Evolutionary conservation across 2,113 vertebrate genomes (phyloP), one percentile per base, ranked within the genome.

Genomic region (human): DNA sequence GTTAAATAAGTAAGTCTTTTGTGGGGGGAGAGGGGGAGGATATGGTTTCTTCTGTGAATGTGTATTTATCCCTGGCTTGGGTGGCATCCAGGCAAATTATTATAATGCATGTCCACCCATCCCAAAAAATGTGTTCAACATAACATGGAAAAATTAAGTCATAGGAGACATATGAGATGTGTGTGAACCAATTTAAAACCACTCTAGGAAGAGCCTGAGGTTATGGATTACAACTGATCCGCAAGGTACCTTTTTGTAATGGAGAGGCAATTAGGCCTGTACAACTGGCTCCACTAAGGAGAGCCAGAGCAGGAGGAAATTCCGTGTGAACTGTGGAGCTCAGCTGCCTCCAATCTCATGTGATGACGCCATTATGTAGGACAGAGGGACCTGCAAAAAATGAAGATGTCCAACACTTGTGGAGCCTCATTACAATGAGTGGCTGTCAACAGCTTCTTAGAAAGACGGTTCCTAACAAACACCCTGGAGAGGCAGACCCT

Each of bases 331-430:
- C 2, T 23, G 4, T 3, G 32, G 57, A 27, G 9, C 17, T 25
- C 2, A 38, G 81, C 5, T 5, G 6, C 40, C 50, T 40, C 14
- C 1, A 0, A 6, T 5, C 73, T 35, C 9, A 1, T 0, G 12
- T 1, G 0, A 25, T 0, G 16, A 55, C 90, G 27, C 27, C 38
- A 7, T 12, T 11, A 6, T 1, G 6, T 1, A 1, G 52, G 23
- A 27, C 30, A 27, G 32, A 43, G 66, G 3, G 48, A 45, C 57
- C 76, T 0, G 4, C 35, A 22, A 14, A 45, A 76, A n/a, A 1
- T 0, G 0, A 61, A 38, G 13, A 12, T 20, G 10, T 57, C 32
- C 4, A 20, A 6, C 8, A 2, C 79, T 59, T 43, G 0, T 11
- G 57, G 48, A 91, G n/a, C 18, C 13, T 5, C 30, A 68, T 22